Base-by-base conservation (phyloP, 2,113 vertebrate species). In the Argyrosomus japonicus region DNA sequence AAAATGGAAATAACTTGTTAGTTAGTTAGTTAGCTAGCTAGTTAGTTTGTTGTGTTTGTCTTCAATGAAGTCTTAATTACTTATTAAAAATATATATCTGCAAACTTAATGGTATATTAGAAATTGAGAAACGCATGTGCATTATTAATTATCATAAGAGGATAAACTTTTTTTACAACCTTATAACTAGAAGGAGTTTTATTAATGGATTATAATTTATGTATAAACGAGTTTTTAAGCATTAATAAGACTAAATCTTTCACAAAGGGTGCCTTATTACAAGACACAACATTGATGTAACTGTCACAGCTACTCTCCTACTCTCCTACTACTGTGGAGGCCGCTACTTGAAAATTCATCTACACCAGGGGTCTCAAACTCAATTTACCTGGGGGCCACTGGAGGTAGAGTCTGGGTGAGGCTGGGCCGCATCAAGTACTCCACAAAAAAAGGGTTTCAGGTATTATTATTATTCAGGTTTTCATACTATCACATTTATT, bases 331-430 rank as follows among this genome's bases (percentile, higher is more conserved):
- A 10, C 63, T 29, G 1, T 61, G 60, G 87, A 40, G 70, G 77
- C 87, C 82, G 80, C 84, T 62, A 60, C 76, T 5, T 18, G 9
- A 29, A 67, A 45, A n/a, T 17, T 0, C 13, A 25, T 18, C 54
- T 56, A 6, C 53, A 74, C n/a, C n/a, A n/a, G n/a, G n/a, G n/a
- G n/a, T n/a, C n/a, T n/a, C n/a, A n/a, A n/a, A n/a, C n/a, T n/a
- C n/a, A n/a, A n/a, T n/a, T n/a, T n/a, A n/a, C n/a, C n/a, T n/a
- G n/a, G n/a, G n/a, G n/a, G n/a, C n/a, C n/a, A n/a, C n/a, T n/a
- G n/a, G n/a, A n/a, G n/a, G n/a, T n/a, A n/a, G n/a, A n/a, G n/a
- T n/a, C n/a, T n/a, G n/a, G n/a, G n/a, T n/a, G n/a, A n/a, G n/a
- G n/a, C n/a, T n/a, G n/a, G n/a, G n/a, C n/a, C n/a, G n/a, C n/a